Conservation (phyloP, 2,888 invertebrate species). For the Heliconius charithonia region DNA sequence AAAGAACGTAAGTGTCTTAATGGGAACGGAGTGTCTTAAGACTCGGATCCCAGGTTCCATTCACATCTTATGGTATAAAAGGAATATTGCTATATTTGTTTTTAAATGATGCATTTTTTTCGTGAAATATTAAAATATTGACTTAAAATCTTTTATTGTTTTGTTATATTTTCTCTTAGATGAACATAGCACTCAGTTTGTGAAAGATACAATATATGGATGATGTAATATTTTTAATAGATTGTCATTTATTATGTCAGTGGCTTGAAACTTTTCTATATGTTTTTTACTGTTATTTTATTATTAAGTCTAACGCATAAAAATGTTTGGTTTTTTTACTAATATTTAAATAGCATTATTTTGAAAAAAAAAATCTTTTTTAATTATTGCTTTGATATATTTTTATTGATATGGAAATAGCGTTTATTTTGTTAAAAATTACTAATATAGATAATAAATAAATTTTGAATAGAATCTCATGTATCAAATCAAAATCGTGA, state of each 20-base stretch:
- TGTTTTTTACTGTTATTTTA: too few species aligned
- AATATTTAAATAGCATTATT: not conserved
- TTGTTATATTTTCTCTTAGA: not conserved
- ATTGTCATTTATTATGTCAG: too few species aligned
- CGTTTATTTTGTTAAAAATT: not conserved
- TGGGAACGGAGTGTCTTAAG: too few species aligned
- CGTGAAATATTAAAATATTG: not conserved
- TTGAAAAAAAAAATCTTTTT: not conserved
- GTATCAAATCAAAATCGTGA: not conserved
- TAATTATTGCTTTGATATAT: not conserved
- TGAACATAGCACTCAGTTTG: not conserved
- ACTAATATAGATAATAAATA: not conserved
- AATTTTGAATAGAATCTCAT: not conserved
- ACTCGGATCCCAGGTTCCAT: too few species aligned
- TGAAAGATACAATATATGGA: not conserved
- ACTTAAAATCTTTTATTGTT: not conserved
- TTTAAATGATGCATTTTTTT: not conserved
- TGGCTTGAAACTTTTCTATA: too few species aligned
- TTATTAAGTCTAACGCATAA: too few species aligned
- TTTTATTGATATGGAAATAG: not conserved
- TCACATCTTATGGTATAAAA: not conserved
- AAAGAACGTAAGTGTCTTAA: too few species aligned
- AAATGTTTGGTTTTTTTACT: too few species aligned
- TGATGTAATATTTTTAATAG: not conserved
- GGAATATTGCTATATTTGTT: not conserved